Evolutionary conservation across 2,113 vertebrate genomes (phyloP).

Genomic region (Rattus norvegicus): GRCr8 NC_086021.1:57839501-57840000

Average conservation of each 20-base stretch:
- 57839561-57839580: background rate
- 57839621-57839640: background rate
- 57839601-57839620: fast-evolving
- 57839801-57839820: background rate
- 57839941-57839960: background rate
- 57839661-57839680: background rate
- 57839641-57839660: background rate
- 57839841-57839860: background rate
- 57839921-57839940: background rate
- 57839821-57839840: background rate
- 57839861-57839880: background rate
- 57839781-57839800: background rate
- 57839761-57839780: background rate
- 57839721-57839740: background rate
- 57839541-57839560: background rate
- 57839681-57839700: background rate
- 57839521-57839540: background rate
- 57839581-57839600: background rate
- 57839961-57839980: background rate
- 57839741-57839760: background rate
- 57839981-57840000: background rate
- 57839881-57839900: background rate
- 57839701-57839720: background rate
- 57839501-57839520: background rate
- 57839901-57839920: background rate